Base-by-base conservation (phyloP, 2,113 vertebrate species). In the Chloropsis cyanopogon region DNA sequence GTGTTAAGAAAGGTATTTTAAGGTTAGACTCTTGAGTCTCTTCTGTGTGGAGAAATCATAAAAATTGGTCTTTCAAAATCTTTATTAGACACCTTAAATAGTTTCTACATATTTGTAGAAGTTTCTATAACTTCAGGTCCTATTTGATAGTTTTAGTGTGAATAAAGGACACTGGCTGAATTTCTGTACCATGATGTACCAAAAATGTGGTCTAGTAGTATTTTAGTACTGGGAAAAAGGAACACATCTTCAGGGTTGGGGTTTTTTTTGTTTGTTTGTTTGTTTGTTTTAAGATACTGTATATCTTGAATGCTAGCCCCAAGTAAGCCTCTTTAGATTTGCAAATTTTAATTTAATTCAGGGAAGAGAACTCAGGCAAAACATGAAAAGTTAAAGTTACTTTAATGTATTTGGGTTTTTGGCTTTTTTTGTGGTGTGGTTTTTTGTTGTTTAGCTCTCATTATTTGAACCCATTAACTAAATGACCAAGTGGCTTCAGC, bases 351-450 rank as follows among this genome's bases (percentile, higher is more conserved):
- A 70, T 93, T 92, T 94, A 91, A 95, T 29, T 80, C 54, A 46
- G 41, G 52, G 63, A 73, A 86, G 59, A 93, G 92, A 88, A 91
- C 57, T 29, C 52, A 90, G 53, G 52, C 29, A 80, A 82, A 93
- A 80, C 41, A 88, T 37, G 35, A 93, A 81, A 95, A 95, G 75
- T 81, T 82, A 79, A 95, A 95, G 75, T 81, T 82, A 24, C 59
- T 95, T 82, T 76, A 57, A 56, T 82, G 37, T 86, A 73, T 91
- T 94, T 95, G 50, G 24, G 5, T 2, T 1, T 13, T 39, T 63
- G 41, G 41, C 41, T 12, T 41, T 56, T n/a, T 41, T 52, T 52
- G 37, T 53, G 39, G 18, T 82, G 7, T 71, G 60, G 0, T 5
- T 9, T 88, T 91, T 59, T 85, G 70, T 94, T 95, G n/a, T 91